Evolutionary conservation across 2,797 vertebrate species (phyloP).

Genomic region (Gobionotothen gibberifrons): DNA sequence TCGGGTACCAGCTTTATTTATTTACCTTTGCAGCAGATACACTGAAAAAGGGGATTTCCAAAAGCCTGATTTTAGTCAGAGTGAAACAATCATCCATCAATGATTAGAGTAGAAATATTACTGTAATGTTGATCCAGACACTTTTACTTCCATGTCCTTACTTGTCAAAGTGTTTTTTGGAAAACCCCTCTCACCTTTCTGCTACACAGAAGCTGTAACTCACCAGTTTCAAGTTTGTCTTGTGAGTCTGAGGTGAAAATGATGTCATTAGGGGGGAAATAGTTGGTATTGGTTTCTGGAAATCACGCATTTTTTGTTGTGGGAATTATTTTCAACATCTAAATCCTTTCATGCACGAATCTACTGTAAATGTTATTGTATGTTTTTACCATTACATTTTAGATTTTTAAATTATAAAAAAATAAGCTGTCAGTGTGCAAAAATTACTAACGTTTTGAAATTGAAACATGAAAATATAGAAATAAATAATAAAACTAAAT

Average conservation of each 20-base stretch:
- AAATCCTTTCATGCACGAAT: not conserved
- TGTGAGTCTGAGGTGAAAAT: not conserved
- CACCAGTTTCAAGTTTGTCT: not conserved
- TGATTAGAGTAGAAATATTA: not conserved
- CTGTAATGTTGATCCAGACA: not conserved
- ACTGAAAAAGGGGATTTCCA: conserved; percentile 7
- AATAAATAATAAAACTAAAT: too few relatives aligned
- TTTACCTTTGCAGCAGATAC: not conserved
- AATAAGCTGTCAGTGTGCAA: not conserved
- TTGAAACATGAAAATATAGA: not conserved
- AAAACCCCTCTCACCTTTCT: not conserved
- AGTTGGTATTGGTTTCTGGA: not conserved
- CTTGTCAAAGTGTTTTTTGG: too few relatives aligned
- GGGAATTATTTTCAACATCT: not conserved
- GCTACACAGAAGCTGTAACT: not conserved
- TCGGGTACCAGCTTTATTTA: conserved; percentile 40
- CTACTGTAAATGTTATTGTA: not conserved
- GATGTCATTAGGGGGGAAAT: not conserved
- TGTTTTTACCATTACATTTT: not conserved
- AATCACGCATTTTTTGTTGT: not conserved
- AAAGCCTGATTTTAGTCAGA: not conserved
- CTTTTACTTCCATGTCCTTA: not conserved
- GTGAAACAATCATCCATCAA: not conserved
- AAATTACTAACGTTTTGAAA: not conserved
- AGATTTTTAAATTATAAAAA: not conserved